Base-by-base conservation (phyloP, 1,140 invertebrate genomes). In the Rhizoglyphus robini region DNA sequence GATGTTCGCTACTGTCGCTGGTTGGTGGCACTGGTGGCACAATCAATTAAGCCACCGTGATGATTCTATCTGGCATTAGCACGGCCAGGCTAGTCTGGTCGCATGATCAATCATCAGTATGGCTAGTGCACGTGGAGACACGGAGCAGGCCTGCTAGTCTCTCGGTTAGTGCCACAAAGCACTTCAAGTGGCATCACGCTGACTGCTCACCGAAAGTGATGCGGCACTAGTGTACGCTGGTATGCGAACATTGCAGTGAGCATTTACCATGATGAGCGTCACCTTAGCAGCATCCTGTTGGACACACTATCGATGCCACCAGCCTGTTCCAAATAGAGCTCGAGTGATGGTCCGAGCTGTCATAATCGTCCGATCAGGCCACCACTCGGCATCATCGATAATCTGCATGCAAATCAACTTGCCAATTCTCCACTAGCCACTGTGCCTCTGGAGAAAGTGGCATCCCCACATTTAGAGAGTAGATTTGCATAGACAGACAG, bases 41-140 rank as follows among this genome's bases (percentile, higher is more conserved):
- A 54, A 54, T 54, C 51, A 54, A 8, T 54, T 54, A 54, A 54
- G 51, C 31, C 51, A 54, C 51, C 31, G 51, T 54, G 51, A 54
- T 54, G 51, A 54, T 54, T 54, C 23, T 54, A 54, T 54, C 51
- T 54, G 31, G 8, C 51, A 54, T 54, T 54, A 54, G 51, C 51
- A 20, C 51, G 8, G 15, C 23, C 8, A 25, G 8, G 51, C 51
- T 54, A 41, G 36, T 41, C 8, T 41, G 36, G n/a, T 41, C 18
- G 18, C 18, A 54, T 54, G 51, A 54, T 54, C 51, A 54, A 54
- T 54, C 51, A 54, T 54, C 23, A 23, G 15, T 27, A 23, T 46
- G 23, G 41, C 23, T 15, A 15, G 41, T 23, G 23, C 15, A 46
- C n/a, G 41, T 46, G 23, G 41, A 15, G 41, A 15, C 41, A 46